Percentiles rank a stretch among this genome's conserved stretches.
Conservation (phyloP, 2,888 invertebrate species). For the Hydraecia micacea region DNA sequence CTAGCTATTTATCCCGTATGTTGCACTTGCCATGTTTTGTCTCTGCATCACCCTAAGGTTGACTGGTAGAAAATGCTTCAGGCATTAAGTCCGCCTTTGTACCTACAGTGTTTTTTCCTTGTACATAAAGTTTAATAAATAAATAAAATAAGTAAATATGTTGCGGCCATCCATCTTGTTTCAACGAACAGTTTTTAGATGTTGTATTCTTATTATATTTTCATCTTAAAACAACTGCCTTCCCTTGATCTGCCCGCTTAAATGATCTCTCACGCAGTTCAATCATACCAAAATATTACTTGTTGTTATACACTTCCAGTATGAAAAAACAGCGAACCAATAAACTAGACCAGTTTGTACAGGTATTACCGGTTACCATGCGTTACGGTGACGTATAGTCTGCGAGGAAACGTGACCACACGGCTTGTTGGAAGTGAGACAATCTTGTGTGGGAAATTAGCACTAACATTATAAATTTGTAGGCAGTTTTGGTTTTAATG, state of each 20-base stretch:
- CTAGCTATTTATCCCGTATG: no score
- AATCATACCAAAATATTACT: conserved; percentile 2
- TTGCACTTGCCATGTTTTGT: no score
- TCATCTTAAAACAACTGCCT: background rate
- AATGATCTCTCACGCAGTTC: background rate
- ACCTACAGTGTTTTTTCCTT: no score
- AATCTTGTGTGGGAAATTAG: conserved; percentile 22
- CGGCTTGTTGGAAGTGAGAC: conserved; percentile 12
- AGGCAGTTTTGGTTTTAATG: background rate
- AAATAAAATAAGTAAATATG: no score
- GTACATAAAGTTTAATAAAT: no score
- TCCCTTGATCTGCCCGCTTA: background rate
- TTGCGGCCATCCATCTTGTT: background rate
- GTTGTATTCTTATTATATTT: background rate
- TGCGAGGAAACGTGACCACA: conserved; percentile 32
- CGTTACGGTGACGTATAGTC: conserved; percentile 35
- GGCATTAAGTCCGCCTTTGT: no score
- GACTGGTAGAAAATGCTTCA: no score
- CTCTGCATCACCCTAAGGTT: no score
- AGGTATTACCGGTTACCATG: conserved; percentile 42
- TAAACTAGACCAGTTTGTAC: conserved; percentile 33
- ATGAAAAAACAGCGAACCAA: background rate
- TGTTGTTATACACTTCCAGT: conserved; percentile 2
- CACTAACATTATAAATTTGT: background rate
- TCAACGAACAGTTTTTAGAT: background rate